Percentiles rank a stretch among this genome's conserved stretches.
Conservation (phyloP, 2,113 vertebrate genomes). For the Tricholaema leucomelas region DNA sequence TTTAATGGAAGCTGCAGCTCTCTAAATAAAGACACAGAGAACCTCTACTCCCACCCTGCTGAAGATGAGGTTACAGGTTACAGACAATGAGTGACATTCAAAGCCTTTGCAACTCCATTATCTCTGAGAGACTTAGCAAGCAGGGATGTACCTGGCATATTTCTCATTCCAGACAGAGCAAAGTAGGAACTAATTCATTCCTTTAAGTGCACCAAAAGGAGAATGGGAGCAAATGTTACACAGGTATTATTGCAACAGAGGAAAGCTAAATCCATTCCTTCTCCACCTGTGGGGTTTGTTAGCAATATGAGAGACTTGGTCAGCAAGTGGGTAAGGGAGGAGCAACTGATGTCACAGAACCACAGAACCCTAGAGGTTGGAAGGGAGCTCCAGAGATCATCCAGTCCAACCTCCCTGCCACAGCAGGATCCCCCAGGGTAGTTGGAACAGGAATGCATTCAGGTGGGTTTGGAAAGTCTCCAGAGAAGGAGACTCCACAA, state of each 20-base stretch:
- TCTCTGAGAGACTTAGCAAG: neutral
- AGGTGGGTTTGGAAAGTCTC: no score
- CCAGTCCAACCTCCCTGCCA: no score
- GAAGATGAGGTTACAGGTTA: slow-evolving; percentile 18
- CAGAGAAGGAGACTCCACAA: no score
- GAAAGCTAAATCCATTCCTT: neutral
- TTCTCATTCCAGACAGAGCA: neutral
- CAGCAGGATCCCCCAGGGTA: no score
- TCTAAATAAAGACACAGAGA: slow-evolving; percentile 46
- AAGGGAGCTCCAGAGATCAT: no score
- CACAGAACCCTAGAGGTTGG: no score
- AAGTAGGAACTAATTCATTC: neutral
- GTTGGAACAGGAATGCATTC: no score
- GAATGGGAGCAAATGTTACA: neutral
- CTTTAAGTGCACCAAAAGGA: neutral
- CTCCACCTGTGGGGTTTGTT: neutral
- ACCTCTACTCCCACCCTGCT: neutral
- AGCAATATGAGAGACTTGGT: neutral
- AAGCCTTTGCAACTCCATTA: neutral
- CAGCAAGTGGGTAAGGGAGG: neutral
- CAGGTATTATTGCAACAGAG: neutral
- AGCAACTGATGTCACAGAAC: no score
- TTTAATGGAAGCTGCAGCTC: slow-evolving; percentile 57
- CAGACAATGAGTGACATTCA: neutral
- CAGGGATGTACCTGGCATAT: neutral